Conservation (phyloP, 2,113 vertebrate species). For the Daphoenositta chrysoptera region DNA sequence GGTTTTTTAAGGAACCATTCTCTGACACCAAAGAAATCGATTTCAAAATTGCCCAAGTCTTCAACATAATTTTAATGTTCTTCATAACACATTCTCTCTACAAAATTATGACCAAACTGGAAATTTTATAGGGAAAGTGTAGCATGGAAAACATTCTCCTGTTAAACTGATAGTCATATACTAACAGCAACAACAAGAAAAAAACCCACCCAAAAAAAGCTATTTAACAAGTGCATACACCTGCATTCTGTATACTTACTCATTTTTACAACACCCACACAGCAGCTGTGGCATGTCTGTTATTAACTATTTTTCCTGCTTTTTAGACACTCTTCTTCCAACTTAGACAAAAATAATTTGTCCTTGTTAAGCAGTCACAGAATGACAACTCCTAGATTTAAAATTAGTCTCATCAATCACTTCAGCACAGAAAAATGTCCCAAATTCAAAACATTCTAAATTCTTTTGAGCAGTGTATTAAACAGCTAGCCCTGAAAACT, state of each 20-base stretch:
- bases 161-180: background rate
- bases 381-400: background rate
- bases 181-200: background rate
- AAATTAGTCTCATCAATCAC: background rate
- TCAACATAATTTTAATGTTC: background rate
- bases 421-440: background rate
- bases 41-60: background rate
- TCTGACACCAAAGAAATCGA: background rate
- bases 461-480: background rate
- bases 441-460: background rate
- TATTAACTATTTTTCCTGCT: background rate
- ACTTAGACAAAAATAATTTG: background rate
- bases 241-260: background rate
- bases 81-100: background rate
- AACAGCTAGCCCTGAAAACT: background rate
- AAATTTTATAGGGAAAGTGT: background rate
- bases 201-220: background rate
- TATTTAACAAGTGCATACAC: background rate
- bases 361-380: constrained; percentile 28
- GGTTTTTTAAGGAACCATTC: background rate
- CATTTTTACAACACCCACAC: background rate
- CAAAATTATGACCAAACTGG: background rate
- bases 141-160: background rate
- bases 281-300: background rate
- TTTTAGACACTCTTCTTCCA: background rate